Base-by-base conservation (phyloP, 2,113 vertebrate species). In the Alexandromys fortis region DNA sequence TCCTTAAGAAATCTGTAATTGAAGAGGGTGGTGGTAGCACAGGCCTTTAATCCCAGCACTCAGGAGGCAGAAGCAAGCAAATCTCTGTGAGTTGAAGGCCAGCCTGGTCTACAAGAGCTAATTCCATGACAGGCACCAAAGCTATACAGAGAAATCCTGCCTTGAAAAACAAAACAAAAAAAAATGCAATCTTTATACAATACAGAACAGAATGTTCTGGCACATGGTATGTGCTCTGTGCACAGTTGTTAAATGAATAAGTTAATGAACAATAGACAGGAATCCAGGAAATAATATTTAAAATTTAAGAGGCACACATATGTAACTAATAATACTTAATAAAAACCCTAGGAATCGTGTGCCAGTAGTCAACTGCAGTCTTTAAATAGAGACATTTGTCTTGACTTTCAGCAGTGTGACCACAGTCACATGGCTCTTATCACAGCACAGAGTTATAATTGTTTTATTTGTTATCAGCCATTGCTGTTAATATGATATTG, bases 241-340 rank as follows among this genome's bases (percentile, higher is more conserved):
- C 33, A 86, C 35, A 61, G 47, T 68, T 88, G 35, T 28, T 86
- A 73, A 89, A 90, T 92, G 16, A 61, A 21, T 79, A 92, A 82
- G n/a, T 52, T 30, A 92, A 21, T 76, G 28, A 73, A 92, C 58
- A 79, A 81, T 63, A 42, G 7, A 45, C 42, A 63, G 0, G 6
- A 94, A 85, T 42, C 24, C 24, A 68, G 22, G 12, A 45, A 78
- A 94, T 47, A 38, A 63, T 30, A 88, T 68, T 87, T 49, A 17
- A 93, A 87, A n/a, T 76, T 85, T 90, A 95, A 94, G 12, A 92
- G 94, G 30, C n/a, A 63, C 33, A 33, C 55, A 19, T 2, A n/a
- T 33, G 47, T 85, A 78, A 76, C 55, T 49, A 83, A 45, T 47
- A 91, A 33, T 55, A 78, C 8, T 63, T 49, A 79, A 55, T n/a